Percentiles rank a stretch among this genome's conserved stretches.
Conservation (phyloP, 2,888 invertebrate genomes). For the Heteromyza rotundicornis region DNA sequence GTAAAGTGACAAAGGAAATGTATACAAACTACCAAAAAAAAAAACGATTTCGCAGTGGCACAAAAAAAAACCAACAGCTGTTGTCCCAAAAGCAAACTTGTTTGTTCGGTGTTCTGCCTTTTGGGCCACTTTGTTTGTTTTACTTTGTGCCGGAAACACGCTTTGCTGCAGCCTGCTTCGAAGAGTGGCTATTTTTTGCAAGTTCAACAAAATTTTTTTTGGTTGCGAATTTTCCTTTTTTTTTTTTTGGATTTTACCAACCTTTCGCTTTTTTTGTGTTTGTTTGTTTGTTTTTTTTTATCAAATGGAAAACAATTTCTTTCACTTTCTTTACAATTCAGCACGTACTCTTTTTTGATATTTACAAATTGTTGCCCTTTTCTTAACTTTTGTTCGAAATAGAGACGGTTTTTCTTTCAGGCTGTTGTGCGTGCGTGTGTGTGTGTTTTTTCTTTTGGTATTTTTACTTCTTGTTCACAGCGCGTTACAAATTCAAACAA, state of each 20-base stretch:
- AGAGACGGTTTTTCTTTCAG: too few species aligned
- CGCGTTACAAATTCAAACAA: constrained; percentile 26
- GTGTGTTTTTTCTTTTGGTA: too few species aligned
- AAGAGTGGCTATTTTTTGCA: too few species aligned
- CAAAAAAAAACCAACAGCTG: neutral
- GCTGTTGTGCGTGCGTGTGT: too few species aligned
- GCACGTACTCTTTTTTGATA: neutral
- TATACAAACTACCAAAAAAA: neutral
- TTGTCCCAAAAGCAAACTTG: neutral
- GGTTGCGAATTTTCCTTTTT: neutral
- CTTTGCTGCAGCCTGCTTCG: too few species aligned
- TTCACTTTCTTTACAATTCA: constrained; percentile 47
- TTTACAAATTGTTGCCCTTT: constrained; percentile 23
- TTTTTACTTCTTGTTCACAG: constrained; percentile 26
- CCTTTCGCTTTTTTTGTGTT: neutral
- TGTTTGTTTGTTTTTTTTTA: constrained; percentile 14
- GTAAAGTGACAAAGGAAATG: too few species aligned
- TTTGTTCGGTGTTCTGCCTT: neutral
- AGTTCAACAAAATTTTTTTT: neutral
- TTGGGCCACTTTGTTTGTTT: neutral
- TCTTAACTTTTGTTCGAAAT: constrained; percentile 23
- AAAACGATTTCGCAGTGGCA: neutral
- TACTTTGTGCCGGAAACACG: constrained; percentile 12
- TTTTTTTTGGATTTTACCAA: neutral
- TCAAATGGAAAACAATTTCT: constrained; percentile 25